Percentiles rank a stretch among this genome's conserved stretches.
These are phyloP conservation scores for Mesitornis unicolor DNA, from an alignment of 2,113 vertebrate species.

Conservation along the genomic window DNA sequence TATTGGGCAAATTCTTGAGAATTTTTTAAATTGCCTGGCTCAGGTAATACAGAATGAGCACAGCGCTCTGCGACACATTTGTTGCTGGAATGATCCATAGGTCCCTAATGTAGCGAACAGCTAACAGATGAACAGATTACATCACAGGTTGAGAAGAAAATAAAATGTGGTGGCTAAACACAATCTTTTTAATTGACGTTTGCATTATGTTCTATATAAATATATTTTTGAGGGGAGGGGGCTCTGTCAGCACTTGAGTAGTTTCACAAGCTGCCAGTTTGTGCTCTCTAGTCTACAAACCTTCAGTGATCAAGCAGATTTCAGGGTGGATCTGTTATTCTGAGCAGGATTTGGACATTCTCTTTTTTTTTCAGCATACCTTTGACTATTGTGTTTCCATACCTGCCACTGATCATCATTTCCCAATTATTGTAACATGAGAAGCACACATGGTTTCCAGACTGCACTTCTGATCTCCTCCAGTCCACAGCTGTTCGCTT, in stretches of 20 bases:
- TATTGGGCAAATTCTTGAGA: not conserved
- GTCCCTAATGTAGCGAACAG: not conserved
- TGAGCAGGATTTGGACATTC: not conserved
- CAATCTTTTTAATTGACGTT: not conserved
- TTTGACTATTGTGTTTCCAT: conserved; percentile 51
- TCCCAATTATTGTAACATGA: conserved; percentile 63
- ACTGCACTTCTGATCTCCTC: conserved; percentile 32
- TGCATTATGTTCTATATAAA: conserved; percentile 39
- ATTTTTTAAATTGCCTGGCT: not conserved
- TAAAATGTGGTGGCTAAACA: conserved; percentile 33
- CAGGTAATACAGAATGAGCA: not conserved
- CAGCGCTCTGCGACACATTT: not conserved
- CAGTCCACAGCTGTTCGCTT: conserved; percentile 57
- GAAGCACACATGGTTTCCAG: conserved; percentile 67
- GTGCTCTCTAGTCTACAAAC: not conserved
- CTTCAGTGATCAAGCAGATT: conserved; percentile 15
- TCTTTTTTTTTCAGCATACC: conserved; percentile 1
- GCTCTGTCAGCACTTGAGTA: conserved; percentile 58
- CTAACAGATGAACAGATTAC: conserved; percentile 4
- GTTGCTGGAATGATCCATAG: not conserved
- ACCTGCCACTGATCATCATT: conserved; percentile 63
- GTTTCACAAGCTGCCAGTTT: conserved; percentile 38
- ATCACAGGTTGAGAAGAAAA: conserved; percentile 5
- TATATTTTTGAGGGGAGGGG: conserved; percentile 42
- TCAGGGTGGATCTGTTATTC: conserved; percentile 27